These are phyloP conservation scores for Aphaenogaster ashmeadi DNA, from an alignment of 1,140 invertebrate species.

Conservation along the genomic window DNA sequence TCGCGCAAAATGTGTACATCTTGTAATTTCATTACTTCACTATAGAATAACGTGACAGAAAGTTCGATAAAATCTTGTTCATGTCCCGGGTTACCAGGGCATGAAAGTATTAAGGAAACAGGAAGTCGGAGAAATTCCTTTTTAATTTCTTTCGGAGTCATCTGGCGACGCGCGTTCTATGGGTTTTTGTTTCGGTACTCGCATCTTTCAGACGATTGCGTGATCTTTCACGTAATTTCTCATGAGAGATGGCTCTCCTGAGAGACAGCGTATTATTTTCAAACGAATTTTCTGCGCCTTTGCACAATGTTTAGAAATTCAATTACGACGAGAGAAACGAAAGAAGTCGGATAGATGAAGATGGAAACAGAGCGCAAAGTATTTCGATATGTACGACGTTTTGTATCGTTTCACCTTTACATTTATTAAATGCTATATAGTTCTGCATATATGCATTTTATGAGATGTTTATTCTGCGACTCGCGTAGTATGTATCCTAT, in stretches of 20 bases:
- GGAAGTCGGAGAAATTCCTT: background rate
- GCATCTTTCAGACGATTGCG: slow-evolving; percentile 33
- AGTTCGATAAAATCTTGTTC: slow-evolving; percentile 34
- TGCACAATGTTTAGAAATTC: slow-evolving; percentile 29
- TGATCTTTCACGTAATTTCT: slow-evolving; percentile 60
- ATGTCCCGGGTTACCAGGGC: background rate
- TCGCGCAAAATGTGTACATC: background rate
- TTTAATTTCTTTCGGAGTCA: slow-evolving; percentile 29
- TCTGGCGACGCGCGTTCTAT: background rate
- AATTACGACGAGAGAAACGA: slow-evolving; percentile 35
- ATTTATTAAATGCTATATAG: background rate
- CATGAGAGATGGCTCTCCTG: slow-evolving; percentile 16
- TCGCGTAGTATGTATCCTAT: background rate
- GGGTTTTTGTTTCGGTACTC: slow-evolving; percentile 16
- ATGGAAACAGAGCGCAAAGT: background rate
- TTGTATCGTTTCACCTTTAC: background rate
- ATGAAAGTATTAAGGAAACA: background rate
- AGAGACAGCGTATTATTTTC: slow-evolving; percentile 33
- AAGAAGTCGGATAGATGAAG: background rate
- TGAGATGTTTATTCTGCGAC: slow-evolving; percentile 16
- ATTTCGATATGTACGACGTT: background rate
- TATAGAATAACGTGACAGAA: background rate
- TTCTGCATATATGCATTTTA: background rate
- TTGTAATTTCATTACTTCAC: background rate
- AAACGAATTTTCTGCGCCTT: slow-evolving; percentile 58